Evolutionary conservation across 30 jellyfish, hydroid and myxozoan genomes (phyloP), one percentile per base, ranked within the genome.

Genomic region (Cassiopea xamachana): DNA sequence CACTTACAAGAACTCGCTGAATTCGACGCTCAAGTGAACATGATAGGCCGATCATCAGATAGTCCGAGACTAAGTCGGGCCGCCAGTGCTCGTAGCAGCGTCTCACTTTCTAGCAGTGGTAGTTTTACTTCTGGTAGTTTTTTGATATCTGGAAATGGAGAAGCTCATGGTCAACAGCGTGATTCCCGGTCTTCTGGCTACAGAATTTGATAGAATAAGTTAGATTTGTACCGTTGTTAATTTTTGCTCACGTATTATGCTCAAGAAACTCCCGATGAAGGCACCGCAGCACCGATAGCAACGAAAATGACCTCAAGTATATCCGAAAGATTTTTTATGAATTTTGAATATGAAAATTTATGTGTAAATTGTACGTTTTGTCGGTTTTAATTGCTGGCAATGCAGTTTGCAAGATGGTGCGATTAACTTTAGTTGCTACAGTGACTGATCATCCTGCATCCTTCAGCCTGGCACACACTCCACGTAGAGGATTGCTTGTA

Each of bases 1-100:
- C 99, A 96, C 60, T 67, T 69, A 50, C 91, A 88, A 77, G 98
- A 96, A 81, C 92, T 96, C 39, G 93, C 97, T 2, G 99, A 96
- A 69, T 96, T 96, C 90, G 99, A 96, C 80, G 97, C 97, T 18
- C 97, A 90, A 55, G 97, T 93, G 46, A 82, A 83, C 74, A 83
- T 83, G 97, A 45, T 81, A n/a, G 16, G 80, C 90, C 80, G 81
- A n/a, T 80, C 80, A 49, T 77, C 81, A 67, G 95, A 88, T 16
- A 78, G 90, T 18, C 90, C 95, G 19, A 89, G 95, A n/a, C 89
- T 61, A 69, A 64, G 64, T 15, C 94, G 94, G 51, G 68, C 90
- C 49, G 82, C 92, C 46, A 82, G 96, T 48, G 44, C 88, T 72
- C 96, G 96, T 27, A 89, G 96, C 78, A 81, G 96, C 82, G 90